phyloP scores from a whole-genome alignment of 2,888 invertebrate genomes.

The Lithosia quadra region DNA sequence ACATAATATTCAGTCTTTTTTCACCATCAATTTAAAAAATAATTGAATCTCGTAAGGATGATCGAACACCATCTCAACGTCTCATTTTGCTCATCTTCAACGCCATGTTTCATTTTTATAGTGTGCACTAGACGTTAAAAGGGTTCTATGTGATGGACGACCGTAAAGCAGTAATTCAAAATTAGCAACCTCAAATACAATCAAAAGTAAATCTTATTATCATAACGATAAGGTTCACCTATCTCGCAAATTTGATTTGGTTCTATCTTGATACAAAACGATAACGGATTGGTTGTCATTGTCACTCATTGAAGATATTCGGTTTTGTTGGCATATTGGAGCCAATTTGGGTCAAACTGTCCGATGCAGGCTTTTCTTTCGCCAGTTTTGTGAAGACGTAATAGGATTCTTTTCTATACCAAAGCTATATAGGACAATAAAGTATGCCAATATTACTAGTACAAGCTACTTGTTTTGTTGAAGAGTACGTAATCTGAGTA shows the following conservation, averaged over 20 bases:
- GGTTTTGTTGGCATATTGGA: constrained; percentile 39
- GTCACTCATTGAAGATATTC: constrained; percentile 52
- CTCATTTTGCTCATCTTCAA: constrained; percentile 33
- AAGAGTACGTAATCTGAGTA: too few relatives aligned
- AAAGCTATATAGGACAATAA: background rate
- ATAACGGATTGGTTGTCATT: constrained; percentile 60
- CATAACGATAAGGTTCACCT: background rate
- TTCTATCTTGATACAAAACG: constrained; percentile 40
- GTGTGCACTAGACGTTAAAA: constrained; percentile 66
- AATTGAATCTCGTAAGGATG: constrained; percentile 34
- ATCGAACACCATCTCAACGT: constrained; percentile 38
- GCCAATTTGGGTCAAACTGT: constrained; percentile 50
- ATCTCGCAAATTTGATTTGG: constrained; percentile 28
- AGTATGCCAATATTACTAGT: background rate
- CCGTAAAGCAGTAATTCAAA: constrained; percentile 45
- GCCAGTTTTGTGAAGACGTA: background rate
- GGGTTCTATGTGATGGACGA: constrained; percentile 67
- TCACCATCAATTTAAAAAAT: constrained; percentile 29
- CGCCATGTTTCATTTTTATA: constrained; percentile 66
- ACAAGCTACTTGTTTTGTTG: background rate
- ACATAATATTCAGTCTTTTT: background rate
- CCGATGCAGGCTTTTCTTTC: constrained; percentile 15
- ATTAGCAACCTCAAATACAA: constrained; percentile 18
- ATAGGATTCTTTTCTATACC: background rate
- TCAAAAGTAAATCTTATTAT: constrained; percentile 29